Percentiles rank a stretch among this genome's conserved stretches.
phyloP scores from a whole-genome alignment of 2,797 vertebrate species.

The Cheirogaleus major region DNA sequence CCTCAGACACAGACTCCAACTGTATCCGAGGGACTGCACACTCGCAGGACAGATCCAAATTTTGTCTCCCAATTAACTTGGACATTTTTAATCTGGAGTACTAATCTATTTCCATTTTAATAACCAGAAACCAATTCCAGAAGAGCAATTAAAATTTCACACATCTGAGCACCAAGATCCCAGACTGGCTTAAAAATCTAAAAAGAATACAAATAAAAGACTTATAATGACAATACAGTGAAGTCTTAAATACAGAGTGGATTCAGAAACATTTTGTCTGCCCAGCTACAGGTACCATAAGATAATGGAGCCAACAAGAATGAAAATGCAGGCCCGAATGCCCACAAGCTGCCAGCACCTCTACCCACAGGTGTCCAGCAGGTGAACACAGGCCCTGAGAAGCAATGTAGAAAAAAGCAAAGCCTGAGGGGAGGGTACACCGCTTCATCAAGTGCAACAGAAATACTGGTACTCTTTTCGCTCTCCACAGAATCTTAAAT shows the following conservation, averaged over 20 bases:
- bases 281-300: background rate
- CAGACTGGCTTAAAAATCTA: background rate
- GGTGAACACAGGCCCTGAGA: background rate
- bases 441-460: accelerated
- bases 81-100: background rate
- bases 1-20: background rate
- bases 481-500: background rate
- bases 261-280: background rate
- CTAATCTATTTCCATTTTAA: background rate
- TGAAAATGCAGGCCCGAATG: background rate
- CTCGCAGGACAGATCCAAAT: background rate
- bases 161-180: background rate
- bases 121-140: background rate
- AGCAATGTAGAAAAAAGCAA: too few species aligned
- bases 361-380: too few species aligned
- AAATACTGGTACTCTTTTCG: background rate
- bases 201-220: background rate
- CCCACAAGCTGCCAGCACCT: background rate
- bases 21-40: accelerated
- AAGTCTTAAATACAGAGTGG: background rate
- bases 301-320: background rate
- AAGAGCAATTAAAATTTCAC: background rate
- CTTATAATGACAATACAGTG: background rate
- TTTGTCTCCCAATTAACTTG: background rate
- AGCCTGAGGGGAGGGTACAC: accelerated